phyloP scores from a whole-genome alignment of 1,140 invertebrate species.

The Listronotus bonariensis region DNA sequence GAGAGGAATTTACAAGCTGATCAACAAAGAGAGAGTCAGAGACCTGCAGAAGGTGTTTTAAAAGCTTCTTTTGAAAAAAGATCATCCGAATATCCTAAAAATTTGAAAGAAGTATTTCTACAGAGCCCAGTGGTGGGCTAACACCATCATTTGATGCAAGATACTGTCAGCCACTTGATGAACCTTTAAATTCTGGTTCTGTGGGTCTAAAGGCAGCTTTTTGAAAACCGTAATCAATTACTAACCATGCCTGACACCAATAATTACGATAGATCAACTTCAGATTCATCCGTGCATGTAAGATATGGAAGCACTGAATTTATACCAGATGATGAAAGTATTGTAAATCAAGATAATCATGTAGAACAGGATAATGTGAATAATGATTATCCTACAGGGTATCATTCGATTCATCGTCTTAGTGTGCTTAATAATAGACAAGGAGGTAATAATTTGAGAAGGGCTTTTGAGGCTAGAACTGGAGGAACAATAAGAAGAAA shows the following conservation, averaged over 20 bases:
- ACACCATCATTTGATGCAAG: conserved; percentile 1
- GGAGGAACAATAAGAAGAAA: conserved; percentile 22
- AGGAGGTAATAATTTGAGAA: conserved; percentile 21
- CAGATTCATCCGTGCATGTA: neutral
- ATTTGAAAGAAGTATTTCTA: neutral
- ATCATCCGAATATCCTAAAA: neutral
- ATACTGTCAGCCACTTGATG: neutral
- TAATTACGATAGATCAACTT: neutral
- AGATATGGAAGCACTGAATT: neutral
- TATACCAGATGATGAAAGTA: neutral
- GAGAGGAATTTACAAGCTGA: no score
- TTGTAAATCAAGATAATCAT: neutral
- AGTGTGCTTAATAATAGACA: conserved; percentile 11
- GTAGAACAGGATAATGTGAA: neutral
- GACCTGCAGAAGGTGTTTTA: conserved; percentile 7
- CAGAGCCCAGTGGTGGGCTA: neutral
- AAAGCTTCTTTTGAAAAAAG: conserved; percentile 19
- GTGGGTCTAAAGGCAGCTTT: conserved; percentile 3
- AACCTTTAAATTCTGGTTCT: neutral
- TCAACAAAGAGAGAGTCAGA: neutral
- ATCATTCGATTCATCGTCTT: conserved; percentile 32
- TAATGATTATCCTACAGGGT: neutral
- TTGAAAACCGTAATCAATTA: neutral
- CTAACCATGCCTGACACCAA: neutral
- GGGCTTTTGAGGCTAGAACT: conserved; percentile 28